Evolutionary conservation across 2,113 vertebrate species (phyloP).

Genomic region (Natator depressus): DNA sequence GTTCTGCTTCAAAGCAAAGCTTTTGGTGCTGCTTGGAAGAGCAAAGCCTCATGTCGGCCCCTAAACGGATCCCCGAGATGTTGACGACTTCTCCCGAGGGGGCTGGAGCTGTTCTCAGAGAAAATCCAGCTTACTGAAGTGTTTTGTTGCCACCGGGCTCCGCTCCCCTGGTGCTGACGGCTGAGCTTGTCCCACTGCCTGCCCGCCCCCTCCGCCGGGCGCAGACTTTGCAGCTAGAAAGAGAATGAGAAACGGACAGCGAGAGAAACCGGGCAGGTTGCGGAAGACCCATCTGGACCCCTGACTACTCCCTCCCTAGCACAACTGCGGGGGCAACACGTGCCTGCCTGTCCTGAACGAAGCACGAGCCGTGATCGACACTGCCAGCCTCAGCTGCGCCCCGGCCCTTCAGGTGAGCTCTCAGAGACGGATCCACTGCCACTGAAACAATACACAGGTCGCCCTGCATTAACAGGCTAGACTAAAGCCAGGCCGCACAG

Average conservation of each 20-base stretch:
- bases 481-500: not conserved
- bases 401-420: not conserved
- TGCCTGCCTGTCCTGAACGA: not conserved
- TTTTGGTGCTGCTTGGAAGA: not conserved
- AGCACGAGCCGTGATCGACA: not conserved
- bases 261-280: not conserved
- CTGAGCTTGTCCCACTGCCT: not conserved
- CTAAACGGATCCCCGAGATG: not conserved
- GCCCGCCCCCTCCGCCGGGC: not conserved
- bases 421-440: not conserved
- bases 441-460: not conserved
- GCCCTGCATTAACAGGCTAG: not conserved
- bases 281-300: not conserved
- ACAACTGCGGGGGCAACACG: not conserved
- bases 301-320: not conserved
- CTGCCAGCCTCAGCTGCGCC: not conserved
- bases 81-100: not conserved
- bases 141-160: not conserved
- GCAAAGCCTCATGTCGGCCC: not conserved
- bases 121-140: not conserved
- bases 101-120: not conserved
- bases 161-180: not conserved
- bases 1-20: not conserved
- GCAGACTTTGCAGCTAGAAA: not conserved
- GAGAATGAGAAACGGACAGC: not conserved